Base-by-base conservation (phyloP, 2,113 vertebrate genomes). In the Pipra filicauda region DNA sequence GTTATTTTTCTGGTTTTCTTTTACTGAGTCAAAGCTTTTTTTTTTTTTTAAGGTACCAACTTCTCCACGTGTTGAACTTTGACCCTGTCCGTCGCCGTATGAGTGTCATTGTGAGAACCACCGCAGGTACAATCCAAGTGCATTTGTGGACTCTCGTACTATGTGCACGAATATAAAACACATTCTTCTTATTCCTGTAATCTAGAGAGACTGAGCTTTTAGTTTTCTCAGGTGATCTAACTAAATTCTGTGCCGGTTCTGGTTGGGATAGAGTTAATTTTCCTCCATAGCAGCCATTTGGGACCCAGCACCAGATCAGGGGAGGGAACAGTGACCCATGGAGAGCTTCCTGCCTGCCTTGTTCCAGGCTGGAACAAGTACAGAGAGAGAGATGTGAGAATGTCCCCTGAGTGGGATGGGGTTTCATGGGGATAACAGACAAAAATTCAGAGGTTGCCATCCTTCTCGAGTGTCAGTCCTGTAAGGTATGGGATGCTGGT, bases 31-130 rank as follows among this genome's bases (percentile, higher is more conserved):
- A 66, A 35, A 76, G 35, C 18, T 66, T 33, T 57, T 30, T 31
- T 18, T 55, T 58, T 41, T 94, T 54, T 62, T 31, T 81, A 96
- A 99, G 99, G 91, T 99, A 99, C 51, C 98, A 99, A 3, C 98
- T 99, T 91, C 99, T 99, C 69, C 99, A 99, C 2, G 98, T 99
- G 83, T 91, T 99, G 96, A 98, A 99, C 97, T 99, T 99, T 62
- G 99, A 99, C 97, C 98, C 99, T 3, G 98, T 99, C 55, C 98
- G 99, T 69, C 98, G 99, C 75, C 97, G 99, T n/a, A 99, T 99
- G 99, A 99, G 99, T 54, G 99, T 99, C 43, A 99, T 99, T 72
- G 99, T 99, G 85, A 98, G 97, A 97, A 98, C 97, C 72, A 97
- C 67, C 77, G 94, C 97, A 89, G 99, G 99, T 99, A 97, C 39